Evolutionary conservation across 2,888 invertebrate genomes (phyloP), one percentile per base, ranked within the genome.

Genomic region (Sycophila texana): DNA sequence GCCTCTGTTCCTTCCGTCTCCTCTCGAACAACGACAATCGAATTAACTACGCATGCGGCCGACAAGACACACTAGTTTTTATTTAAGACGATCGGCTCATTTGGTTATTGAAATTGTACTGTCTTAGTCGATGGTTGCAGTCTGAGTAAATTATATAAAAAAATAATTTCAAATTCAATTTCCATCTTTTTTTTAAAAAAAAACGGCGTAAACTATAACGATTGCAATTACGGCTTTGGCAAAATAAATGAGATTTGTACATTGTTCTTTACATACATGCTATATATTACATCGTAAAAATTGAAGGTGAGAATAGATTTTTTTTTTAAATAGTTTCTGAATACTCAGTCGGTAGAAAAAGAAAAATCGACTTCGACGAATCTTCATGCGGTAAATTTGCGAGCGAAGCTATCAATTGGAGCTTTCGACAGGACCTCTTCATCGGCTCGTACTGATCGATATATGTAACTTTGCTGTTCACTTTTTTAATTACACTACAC

Each of bases 351-450:
- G 61, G 61, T 26, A 18, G 2, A 30, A 39, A 26, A 39, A 7
- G 4, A 39, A 72, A 53, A n/a, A 72, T 61, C 55, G 39, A 73
- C 65, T 57, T 65, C 66, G 57, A 74, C 22, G 14, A 26, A 55
- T 65, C 26, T 26, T 26, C 26, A 26, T 26, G 26, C 10, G 14
- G 16, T 57, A 47, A 57, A 65, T 26, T 22, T 47, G n/a, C 30
- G n/a, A 55, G 5, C 55, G 53, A 49, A 63, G 47, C 39, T 63
- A 63, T 39, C 63, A 7, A 39, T 75, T 55, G 20, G 49, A 58
- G 30, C 22, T 68, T 16, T 39, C 53, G 53, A 53, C 61, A 7
- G 20, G 18, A 63, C 49, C 71, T 3, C 20, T 57, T 71, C 14
- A 57, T 71, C 18, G 14, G 70, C 22, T 66, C 22, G 57, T 58